Conservation (phyloP, 2,797 vertebrate genomes). For the Graptemys geographica region DNA sequence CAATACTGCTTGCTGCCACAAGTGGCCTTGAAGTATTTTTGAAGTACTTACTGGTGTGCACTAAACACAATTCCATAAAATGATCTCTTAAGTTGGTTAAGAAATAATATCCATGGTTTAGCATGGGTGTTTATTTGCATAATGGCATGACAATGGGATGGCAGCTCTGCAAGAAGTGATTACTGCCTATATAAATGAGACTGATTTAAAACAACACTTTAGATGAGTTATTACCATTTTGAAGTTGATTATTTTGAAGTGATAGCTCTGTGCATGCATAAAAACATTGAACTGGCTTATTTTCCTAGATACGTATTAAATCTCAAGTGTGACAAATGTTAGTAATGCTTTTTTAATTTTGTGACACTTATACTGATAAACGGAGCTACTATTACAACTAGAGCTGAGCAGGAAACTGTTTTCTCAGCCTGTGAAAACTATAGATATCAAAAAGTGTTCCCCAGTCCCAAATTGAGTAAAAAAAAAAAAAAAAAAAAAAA, state of each 20-base stretch:
- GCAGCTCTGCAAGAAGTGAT: slow-evolving; percentile 34
- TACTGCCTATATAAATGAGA: slow-evolving; percentile 50
- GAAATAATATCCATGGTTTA: slow-evolving; percentile 59
- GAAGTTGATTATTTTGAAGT: slow-evolving; percentile 68
- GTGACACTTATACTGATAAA: not conserved
- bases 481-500: not conserved
- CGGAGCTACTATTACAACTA: not conserved
- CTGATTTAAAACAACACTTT: slow-evolving; percentile 62
- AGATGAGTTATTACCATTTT: slow-evolving; percentile 66
- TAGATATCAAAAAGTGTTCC: not conserved
- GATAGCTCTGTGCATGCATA: not conserved
- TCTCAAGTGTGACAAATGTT: not conserved
- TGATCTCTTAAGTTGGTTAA: slow-evolving; percentile 33
- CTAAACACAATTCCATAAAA: slow-evolving; percentile 41
- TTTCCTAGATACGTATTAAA: not conserved
- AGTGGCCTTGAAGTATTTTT: not conserved
- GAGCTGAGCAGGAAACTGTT: not conserved
- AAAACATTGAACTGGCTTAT: not conserved
- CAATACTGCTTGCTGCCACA: not conserved
- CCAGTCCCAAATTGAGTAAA: not conserved
- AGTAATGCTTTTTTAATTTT: not conserved
- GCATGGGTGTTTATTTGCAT: slow-evolving; percentile 63
- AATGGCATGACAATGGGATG: slow-evolving; percentile 49
- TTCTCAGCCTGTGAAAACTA: not conserved
- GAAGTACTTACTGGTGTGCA: not conserved